A percentile compares a stretch with the other conserved stretches of the same genome.
phyloP scores from a whole-genome alignment of 2,888 invertebrate species.

The Hecatera dysodea region DNA sequence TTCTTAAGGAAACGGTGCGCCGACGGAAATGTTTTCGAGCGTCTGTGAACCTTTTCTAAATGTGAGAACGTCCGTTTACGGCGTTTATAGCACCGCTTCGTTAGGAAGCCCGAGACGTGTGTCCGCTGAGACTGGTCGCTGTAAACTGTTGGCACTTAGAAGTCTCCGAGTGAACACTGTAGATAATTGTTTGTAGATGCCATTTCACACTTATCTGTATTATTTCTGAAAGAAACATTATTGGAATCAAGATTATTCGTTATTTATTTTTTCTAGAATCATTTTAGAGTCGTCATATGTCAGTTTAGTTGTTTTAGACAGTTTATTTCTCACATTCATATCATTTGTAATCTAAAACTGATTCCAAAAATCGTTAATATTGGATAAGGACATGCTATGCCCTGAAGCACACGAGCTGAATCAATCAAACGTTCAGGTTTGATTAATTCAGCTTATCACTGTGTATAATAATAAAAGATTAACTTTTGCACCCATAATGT shows the following conservation, averaged over 20 bases:
- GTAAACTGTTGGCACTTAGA: neutral
- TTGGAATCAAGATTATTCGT: slow-evolving; percentile 4
- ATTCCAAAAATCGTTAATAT: slow-evolving; percentile 8
- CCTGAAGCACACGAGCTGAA: neutral
- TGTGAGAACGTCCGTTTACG: neutral
- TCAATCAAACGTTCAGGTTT: neutral
- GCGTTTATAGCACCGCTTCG: neutral
- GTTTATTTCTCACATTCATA: neutral
- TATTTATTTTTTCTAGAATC: neutral
- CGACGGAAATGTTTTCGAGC: no score
- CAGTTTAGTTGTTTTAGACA: neutral
- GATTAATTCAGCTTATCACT: neutral
- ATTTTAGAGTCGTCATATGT: slow-evolving; percentile 15
- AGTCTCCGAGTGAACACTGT: neutral
- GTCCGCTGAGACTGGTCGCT: neutral
- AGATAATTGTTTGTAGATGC: neutral
- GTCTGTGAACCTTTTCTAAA: neutral
- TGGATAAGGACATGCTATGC: neutral
- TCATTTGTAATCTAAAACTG: neutral
- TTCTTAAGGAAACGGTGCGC: neutral
- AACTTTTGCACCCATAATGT: neutral
- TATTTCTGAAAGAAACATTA: neutral
- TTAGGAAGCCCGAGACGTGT: neutral
- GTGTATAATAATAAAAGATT: neutral
- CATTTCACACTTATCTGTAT: neutral